Evolutionary conservation across 2,888 invertebrate species (phyloP).

Genomic region (Gasteruption jaculator): DNA sequence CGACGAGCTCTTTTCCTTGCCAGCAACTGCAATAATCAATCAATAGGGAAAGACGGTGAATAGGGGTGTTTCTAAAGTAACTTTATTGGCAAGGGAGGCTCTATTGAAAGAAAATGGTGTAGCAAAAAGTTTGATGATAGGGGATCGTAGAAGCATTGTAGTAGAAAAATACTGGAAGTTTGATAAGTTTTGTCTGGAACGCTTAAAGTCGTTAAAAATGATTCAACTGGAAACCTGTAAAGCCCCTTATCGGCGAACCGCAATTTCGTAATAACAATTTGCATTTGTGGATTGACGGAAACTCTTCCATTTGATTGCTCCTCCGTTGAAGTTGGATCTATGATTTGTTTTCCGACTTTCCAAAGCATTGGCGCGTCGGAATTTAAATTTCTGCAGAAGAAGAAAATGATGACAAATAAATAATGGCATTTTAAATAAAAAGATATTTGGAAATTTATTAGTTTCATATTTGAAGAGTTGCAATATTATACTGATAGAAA

Average conservation of each 20-base stretch:
- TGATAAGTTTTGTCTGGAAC: too few species aligned
- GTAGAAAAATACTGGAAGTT: too few species aligned
- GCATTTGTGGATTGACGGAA: conserved; percentile 57
- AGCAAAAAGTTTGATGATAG: too few species aligned
- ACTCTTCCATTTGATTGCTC: conserved; percentile 57
- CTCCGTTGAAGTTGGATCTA: conserved; percentile 54
- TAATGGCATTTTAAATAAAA: background rate
- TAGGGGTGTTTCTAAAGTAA: too few species aligned
- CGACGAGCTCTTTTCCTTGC: conserved; percentile 59
- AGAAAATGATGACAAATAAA: background rate
- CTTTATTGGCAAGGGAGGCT: too few species aligned
- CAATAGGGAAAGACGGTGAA: background rate
- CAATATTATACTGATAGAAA: too few species aligned
- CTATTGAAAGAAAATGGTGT: too few species aligned
- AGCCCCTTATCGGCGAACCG: conserved; percentile 56
- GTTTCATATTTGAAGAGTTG: too few species aligned
- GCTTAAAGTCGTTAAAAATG: conserved; percentile 1
- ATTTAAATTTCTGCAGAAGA: conserved; percentile 52
- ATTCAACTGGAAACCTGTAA: conserved; percentile 54
- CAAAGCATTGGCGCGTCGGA: conserved; percentile 56
- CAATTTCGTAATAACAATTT: conserved; percentile 56
- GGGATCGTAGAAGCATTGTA: too few species aligned
- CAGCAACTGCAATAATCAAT: conserved; percentile 58
- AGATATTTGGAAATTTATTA: too few species aligned
- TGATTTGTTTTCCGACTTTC: conserved; percentile 55